Percentiles rank a stretch among this genome's conserved stretches.
phyloP scores from a whole-genome alignment of 2,888 invertebrate genomes.

The Panorpa germanica region DNA sequence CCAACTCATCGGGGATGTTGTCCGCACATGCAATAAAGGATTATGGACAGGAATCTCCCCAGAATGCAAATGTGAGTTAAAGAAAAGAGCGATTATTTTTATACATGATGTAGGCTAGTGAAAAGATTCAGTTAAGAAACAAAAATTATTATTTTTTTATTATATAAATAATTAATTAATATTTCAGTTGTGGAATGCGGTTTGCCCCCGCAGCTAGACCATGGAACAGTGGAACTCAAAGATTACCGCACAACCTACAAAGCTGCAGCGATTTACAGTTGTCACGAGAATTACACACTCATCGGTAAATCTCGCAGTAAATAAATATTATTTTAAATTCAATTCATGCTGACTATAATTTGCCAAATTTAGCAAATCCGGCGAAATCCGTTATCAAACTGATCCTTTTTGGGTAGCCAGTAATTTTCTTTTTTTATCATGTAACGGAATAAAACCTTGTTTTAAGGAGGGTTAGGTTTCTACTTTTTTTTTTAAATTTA shows the following conservation, averaged over 20 bases:
- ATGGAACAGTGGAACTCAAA: conserved; percentile 47
- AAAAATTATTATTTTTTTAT: conserved; percentile 3
- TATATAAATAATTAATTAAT: conserved; percentile 11
- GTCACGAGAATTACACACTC: conserved; percentile 70
- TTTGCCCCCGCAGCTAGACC: conserved; percentile 40
- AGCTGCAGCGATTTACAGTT: conserved; percentile 55
- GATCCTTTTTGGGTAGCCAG: too few species aligned
- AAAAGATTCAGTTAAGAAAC: background rate
- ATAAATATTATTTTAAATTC: too few species aligned
- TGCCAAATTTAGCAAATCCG: too few species aligned
- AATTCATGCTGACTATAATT: too few species aligned
- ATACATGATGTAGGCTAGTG: background rate
- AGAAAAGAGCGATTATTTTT: too few species aligned
- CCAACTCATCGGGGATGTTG: conserved; percentile 50
- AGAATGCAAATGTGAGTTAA: conserved; percentile 63
- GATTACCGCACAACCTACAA: conserved; percentile 62
- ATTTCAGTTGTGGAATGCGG: conserved; percentile 69
- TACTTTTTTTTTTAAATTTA: too few species aligned
- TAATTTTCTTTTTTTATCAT: too few species aligned
- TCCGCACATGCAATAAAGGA: conserved; percentile 51
- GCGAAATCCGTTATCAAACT: too few species aligned
- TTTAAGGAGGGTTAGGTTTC: too few species aligned
- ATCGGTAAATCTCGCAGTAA: conserved; percentile 43
- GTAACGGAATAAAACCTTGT: too few species aligned
- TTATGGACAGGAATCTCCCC: conserved; percentile 73